Evolutionary conservation across 2,888 invertebrate species (phyloP), one percentile per base, ranked within the genome.

Genomic region (Xylota segnis): DNA sequence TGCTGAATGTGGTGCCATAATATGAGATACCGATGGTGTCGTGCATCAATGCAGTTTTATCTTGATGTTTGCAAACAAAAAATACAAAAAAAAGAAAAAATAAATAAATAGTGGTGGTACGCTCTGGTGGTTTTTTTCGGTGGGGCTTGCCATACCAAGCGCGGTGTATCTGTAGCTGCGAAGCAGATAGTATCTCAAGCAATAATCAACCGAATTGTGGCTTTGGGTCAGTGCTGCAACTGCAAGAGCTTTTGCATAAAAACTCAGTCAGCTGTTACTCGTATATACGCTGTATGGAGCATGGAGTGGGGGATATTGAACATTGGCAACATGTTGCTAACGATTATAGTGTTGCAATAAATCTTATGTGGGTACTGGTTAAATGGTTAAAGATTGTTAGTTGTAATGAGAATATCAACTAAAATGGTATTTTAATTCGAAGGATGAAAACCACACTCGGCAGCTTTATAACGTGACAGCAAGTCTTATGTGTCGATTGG

Each of bases 161-260:
- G 12, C 12, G 7, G 34, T 65, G 47, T 34, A 18, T 12, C 32
- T 50, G 12, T 50, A 32, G 45, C 1, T 43, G 6, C 29, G 40
- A n/a, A 2, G 14, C 14, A 14, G 43, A 14, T 23, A 45, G 43
- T 50, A 47, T 18, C 63, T 47, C 32, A 65, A 34, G 43, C 32
- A 54, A 78, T 70, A 77, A 16, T 56, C 52, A 78, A 61, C 54
- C 34, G 37, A 58, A 71, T 56, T 78, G 71, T 45, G 77, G 59
- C 77, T 78, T 71, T 40, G 45, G 71, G 77, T 78, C 78, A 78
- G 78, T 71, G 70, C n/a, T 47, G 58, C 16, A 71, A 54, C 6
- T 34, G 5, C 4, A 43, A 29, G 29, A 65, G 34, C 23, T 74
- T 65, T 50, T 65, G 10, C 12, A 6, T 12, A 6, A 54, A 18